phyloP scores from a whole-genome alignment of 1,140 invertebrate species.

The Sycobia sp. region DNA sequence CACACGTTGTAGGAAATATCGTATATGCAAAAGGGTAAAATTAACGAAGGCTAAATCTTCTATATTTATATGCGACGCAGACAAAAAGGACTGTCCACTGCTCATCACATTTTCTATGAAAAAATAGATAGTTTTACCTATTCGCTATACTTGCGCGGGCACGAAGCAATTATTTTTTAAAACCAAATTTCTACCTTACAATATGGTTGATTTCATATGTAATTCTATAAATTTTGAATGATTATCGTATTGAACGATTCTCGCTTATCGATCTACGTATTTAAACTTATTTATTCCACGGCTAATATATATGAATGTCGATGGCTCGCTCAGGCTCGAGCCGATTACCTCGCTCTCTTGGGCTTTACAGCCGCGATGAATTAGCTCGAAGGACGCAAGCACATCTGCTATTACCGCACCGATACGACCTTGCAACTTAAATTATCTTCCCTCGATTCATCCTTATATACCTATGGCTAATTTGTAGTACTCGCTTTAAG shows the following conservation, averaged over 20 bases:
- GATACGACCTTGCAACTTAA: constrained; percentile 1
- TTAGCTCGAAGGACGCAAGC: constrained; percentile 2
- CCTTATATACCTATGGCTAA: too few relatives aligned
- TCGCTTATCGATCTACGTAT: not conserved
- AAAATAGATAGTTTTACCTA: not conserved
- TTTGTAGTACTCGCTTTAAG: too few relatives aligned
- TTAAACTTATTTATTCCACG: too few relatives aligned
- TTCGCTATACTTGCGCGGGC: too few relatives aligned
- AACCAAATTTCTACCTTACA: too few relatives aligned
- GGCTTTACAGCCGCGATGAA: not conserved
- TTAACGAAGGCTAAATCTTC: constrained; percentile 3
- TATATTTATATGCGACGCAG: not conserved
- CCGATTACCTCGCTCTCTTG: not conserved
- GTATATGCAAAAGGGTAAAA: too few relatives aligned
- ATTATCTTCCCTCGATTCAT: constrained; percentile 2
- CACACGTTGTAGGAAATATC: too few relatives aligned
- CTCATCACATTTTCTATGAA: too few relatives aligned
- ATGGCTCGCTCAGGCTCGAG: too few relatives aligned
- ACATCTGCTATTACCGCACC: not conserved
- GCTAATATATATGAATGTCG: constrained; percentile 3
- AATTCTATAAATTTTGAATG: too few relatives aligned
- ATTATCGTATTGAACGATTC: not conserved
- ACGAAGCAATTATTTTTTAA: not conserved
- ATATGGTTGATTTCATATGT: too few relatives aligned
- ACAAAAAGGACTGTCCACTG: too few relatives aligned